Percentiles rank a stretch among this genome's conserved stretches.
phyloP scores from a whole-genome alignment of 2,888 invertebrate species.

The Limenitis camilla region DNA sequence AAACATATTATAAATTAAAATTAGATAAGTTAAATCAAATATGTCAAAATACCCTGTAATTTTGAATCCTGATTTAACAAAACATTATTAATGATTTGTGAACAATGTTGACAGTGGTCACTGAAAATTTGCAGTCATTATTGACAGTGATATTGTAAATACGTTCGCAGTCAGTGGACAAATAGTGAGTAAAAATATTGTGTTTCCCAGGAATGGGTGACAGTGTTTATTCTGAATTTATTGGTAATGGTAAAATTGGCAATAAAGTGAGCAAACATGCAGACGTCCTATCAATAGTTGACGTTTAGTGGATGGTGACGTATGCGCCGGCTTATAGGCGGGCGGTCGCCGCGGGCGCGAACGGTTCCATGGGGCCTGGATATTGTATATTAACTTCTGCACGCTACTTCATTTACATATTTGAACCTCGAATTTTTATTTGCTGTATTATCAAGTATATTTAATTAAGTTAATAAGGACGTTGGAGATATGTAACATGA shows the following conservation, averaged over 20 bases:
- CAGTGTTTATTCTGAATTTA: slow-evolving; percentile 29
- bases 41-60: no score
- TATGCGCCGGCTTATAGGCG: slow-evolving; percentile 46
- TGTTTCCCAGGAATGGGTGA: slow-evolving; percentile 46
- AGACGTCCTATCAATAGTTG: slow-evolving; percentile 58
- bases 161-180: slow-evolving; percentile 20
- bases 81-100: no score
- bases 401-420: no score
- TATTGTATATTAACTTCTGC: no score
- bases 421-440: no score
- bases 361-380: slow-evolving; percentile 27
- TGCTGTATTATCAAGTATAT: no score
- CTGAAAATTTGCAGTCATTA: slow-evolving; percentile 16
- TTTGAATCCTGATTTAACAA: no score
- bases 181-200: slow-evolving; percentile 42
- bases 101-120: no score
- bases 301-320: slow-evolving; percentile 57
- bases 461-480: no score
- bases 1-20: no score
- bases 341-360: slow-evolving; percentile 47
- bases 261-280: slow-evolving; percentile 52
- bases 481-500: no score
- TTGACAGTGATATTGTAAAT: slow-evolving; percentile 20
- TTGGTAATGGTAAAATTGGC: slow-evolving; percentile 46
- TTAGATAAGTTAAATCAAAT: no score